Conservation (phyloP, 2,113 vertebrate genomes). For the Lepidothrix coronata region DNA sequence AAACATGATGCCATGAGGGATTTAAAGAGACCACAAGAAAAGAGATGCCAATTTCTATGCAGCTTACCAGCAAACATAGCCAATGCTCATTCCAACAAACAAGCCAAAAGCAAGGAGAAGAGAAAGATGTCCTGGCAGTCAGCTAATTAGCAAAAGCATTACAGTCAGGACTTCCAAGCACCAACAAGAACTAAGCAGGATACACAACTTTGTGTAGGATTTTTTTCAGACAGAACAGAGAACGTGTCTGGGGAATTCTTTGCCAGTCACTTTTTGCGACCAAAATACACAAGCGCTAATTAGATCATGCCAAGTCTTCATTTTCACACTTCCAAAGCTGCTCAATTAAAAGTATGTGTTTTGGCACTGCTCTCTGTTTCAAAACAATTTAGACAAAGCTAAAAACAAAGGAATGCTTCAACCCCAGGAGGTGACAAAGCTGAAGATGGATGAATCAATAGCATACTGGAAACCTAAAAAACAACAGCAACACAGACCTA, state of each 20-base stretch:
- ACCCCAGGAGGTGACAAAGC: background rate
- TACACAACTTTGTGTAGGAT: background rate
- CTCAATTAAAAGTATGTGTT: slow-evolving; percentile 46
- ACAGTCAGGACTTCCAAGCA: slow-evolving; percentile 19
- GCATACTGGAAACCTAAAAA: background rate
- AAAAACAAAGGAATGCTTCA: slow-evolving; percentile 40
- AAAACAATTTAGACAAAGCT: slow-evolving; percentile 38
- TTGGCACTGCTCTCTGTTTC: slow-evolving; percentile 33
- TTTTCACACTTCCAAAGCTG: slow-evolving; percentile 51
- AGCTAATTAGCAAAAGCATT: slow-evolving; percentile 5
- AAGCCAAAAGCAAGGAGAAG: background rate
- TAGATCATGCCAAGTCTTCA: slow-evolving; percentile 24
- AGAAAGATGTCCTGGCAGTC: background rate
- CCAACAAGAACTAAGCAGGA: slow-evolving; percentile 9
- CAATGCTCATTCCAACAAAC: background rate
- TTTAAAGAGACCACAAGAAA: background rate
- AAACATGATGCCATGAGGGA: background rate
- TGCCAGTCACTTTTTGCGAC: background rate
- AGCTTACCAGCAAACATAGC: background rate
- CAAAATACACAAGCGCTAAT: slow-evolving; percentile 58
- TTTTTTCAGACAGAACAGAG: slow-evolving; percentile 26
- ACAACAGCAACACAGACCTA: background rate
- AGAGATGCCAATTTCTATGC: background rate
- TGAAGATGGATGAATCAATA: slow-evolving; percentile 4
- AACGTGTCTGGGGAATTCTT: slow-evolving; percentile 5